Evolutionary conservation across 2,113 vertebrate genomes (phyloP), one percentile per base, ranked within the genome.

Genomic region (Onychorhynchus coronatus): DNA sequence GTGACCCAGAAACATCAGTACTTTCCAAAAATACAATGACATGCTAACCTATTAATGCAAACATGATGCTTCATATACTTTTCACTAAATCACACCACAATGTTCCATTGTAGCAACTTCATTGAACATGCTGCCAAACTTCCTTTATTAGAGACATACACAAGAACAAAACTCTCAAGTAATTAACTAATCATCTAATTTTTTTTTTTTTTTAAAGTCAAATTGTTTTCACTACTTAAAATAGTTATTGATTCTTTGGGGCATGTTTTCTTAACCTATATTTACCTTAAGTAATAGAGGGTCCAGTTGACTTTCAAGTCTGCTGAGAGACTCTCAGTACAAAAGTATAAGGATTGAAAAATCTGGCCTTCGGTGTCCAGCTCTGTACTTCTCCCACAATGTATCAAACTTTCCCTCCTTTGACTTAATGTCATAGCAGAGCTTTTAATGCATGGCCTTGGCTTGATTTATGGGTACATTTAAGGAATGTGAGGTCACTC

Each of bases 401-500:
- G 25, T 35, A 91, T 46, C 59, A 55, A 78, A 77, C 53, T 66
- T 62, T 62, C n/a, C 31, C 50, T 86, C 53, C 82, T 87, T 65
- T 87, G 66, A 89, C 77, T 58, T 71, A 75, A 75, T 66, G 83
- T 91, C 66, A 96, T 46, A 97, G 39, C 25, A 65, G 70, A 96
- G 77, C 27, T 96, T 87, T 81, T 91, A 94, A 89, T 31, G 91
- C 88, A 97, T 84, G 96, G 95, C 95, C 96, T 98, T 96, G 94
- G 71, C 88, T 96, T 98, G 97, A 98, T 98, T 98, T 97, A 97
- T 94, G 95, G 96, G 83, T 87, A 97, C 93, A 67, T 96, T 96
- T 93, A 92, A 97, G 96, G 97, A 98, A 97, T 97, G 96, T 95
- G 95, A 98, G 97, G 97, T 98, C 98, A 97, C 79, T 95, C 83